Evolutionary conservation across 2,113 vertebrate genomes (phyloP).

Genomic region (Hippocampus comes): DNA sequence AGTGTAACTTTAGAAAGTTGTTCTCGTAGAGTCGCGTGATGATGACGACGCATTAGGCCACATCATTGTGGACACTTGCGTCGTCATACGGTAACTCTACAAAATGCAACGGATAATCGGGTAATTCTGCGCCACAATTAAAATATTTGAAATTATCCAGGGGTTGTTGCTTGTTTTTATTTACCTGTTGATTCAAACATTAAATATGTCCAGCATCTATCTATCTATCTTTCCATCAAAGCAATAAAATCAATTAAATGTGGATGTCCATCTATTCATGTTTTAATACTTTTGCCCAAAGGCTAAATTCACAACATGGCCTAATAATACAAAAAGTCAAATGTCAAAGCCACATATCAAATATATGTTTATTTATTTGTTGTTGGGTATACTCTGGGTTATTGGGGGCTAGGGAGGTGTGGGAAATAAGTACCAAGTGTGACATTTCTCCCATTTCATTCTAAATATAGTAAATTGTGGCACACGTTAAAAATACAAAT

Average conservation of each 20-base stretch:
- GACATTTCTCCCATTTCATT: background rate
- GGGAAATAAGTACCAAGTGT: background rate
- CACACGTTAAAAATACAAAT: background rate
- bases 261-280: background rate
- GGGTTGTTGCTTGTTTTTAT: too few relatives aligned
- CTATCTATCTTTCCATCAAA: too few relatives aligned
- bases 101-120: too few relatives aligned
- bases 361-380: background rate
- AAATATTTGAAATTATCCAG: too few relatives aligned
- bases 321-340: background rate
- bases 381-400: background rate
- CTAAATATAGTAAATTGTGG: background rate
- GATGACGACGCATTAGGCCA: background rate
- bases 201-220: too few relatives aligned
- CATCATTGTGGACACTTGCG: background rate
- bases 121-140: too few relatives aligned
- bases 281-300: too few relatives aligned
- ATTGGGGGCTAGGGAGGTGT: too few relatives aligned
- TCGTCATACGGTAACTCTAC: background rate
- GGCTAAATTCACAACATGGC: too few relatives aligned
- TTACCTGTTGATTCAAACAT: too few relatives aligned
- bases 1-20: background rate
- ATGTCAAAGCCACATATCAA: too few relatives aligned
- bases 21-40: background rate
- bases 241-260: too few relatives aligned